Evolutionary conservation across 1,140 invertebrate genomes (phyloP), one percentile per base, ranked within the genome.

Genomic region (Zaprionus davidi): DNA sequence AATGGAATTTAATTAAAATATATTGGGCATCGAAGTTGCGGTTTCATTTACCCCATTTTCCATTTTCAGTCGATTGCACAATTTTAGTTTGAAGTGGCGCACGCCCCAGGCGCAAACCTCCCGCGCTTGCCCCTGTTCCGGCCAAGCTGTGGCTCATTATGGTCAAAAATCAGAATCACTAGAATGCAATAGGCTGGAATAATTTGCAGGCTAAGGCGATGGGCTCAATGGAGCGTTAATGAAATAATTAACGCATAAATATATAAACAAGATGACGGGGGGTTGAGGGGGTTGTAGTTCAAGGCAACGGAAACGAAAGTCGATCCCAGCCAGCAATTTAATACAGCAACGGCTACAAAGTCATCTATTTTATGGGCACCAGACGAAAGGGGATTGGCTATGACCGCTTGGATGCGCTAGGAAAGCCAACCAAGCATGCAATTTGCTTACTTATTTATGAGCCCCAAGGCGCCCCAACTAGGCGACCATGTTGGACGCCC

Each of bases 211-310:
- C 41, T 63, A 49, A 41, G 41, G 28, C 41, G 58, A 46, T 53
- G 51, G 62, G 65, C 59, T 77, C 81, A 88, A 88, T 88, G 79
- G 71, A 73, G 46, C 79, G 76, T 88, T 88, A 84, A 82, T 90
- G 85, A 90, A 88, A 85, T 88, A 88, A 88, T 90, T 88, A 88
- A 90, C 72, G 84, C 75, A 74, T 78, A 87, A 83, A 78, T 70
- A 85, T 57, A 77, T 62, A 74, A 38, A 51, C 70, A 46, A 20
- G 41, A 46, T 44, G 34, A 51, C 24, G 55, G 20, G 31, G 5
- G 15, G 34, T 15, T 1, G 22, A 12, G 12, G 46, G 13, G 5
- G 1, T 59, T 70, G 63, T 15, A 72, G 79, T 78, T 81, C 68
- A 82, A 78, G 79, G 59, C 36, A 81, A 64, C 60, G 46, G 36